Conservation (phyloP, 2,113 vertebrate species). For the Geothlypis trichas region DNA sequence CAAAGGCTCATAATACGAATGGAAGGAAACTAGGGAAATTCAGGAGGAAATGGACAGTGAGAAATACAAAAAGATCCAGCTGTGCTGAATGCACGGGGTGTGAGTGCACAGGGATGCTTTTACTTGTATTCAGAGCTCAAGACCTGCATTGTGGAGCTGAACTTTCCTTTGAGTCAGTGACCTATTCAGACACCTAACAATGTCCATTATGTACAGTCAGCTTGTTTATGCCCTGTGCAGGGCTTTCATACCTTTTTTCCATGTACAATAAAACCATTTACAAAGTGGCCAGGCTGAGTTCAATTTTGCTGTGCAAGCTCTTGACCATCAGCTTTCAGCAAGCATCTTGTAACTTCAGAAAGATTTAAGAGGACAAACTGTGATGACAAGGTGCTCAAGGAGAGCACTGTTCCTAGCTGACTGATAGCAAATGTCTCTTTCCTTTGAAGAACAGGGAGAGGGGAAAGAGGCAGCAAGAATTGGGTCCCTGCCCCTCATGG, state of each 20-base stretch:
- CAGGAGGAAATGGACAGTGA: slow-evolving; percentile 64
- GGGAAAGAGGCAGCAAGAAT: background rate
- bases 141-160: slow-evolving; percentile 22
- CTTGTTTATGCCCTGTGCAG: slow-evolving; percentile 9
- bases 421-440: background rate
- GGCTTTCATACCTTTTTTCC: background rate
- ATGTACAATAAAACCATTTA: background rate
- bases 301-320: background rate
- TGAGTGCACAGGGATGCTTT: slow-evolving; percentile 33
- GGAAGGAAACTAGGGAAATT: slow-evolving; percentile 66
- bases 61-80: slow-evolving; percentile 66
- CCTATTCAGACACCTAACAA: slow-evolving; percentile 63
- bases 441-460: background rate
- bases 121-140: background rate
- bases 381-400: background rate
- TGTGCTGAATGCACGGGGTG: background rate
- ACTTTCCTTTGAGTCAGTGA: slow-evolving; percentile 45
- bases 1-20: slow-evolving; percentile 59
- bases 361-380: background rate
- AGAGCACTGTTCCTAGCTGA: background rate
- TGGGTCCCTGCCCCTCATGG: background rate
- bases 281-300: background rate
- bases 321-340: background rate
- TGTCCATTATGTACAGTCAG: slow-evolving; percentile 44
- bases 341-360: background rate